Evolutionary conservation across 2,113 vertebrate species (phyloP), one percentile per base, ranked within the genome.

Genomic region (Passer domesticus): DNA sequence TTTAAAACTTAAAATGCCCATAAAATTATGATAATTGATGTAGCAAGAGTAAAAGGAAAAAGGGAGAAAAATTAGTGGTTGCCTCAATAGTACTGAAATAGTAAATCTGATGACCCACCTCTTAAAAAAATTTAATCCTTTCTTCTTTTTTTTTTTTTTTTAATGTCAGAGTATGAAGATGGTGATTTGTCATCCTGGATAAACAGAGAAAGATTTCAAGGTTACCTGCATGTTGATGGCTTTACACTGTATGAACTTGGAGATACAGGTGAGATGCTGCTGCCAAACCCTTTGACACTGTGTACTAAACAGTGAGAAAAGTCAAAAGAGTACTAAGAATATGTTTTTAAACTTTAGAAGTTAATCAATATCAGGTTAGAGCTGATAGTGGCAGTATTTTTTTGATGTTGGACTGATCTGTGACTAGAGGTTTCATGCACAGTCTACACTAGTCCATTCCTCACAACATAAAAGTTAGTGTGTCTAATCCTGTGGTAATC

Each of bases 231-330:
- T 19, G 97, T 99, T 67, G 99, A 99, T 76, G 99, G 99, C 49
- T 99, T 99, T 92, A 99, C 98, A 0, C 94, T 99, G 5, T 99
- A 99, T 92, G 99, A 99, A 95, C 98, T 99, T 27, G 99, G 99
- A 96, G 99, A 99, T 89, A 99, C 99, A 94, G 99, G 99, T 99
- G 95, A 96, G 68, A 39, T 55, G 50, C 7, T 79, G 41, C 35
- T 22, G 27, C 59, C 69, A 44, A 84, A 22, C 15, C 44, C 25
- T 79, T n/a, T 33, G 11, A 5, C 27, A 37, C 68, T 3, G 25
- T 70, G 7, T 79, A 41, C 7, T 79, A 62, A 74, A 49, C 8
- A 18, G 30, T 76, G 46, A 33, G 30, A 43, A 64, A 76, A 72
- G 31, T 13, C 20, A 62, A 44, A 27, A 44, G 6, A 49, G 2